Percentiles rank a stretch among this genome's conserved stretches.
phyloP scores from a whole-genome alignment of 2,797 vertebrate species.

The Rousettus madagascariensis region DNA sequence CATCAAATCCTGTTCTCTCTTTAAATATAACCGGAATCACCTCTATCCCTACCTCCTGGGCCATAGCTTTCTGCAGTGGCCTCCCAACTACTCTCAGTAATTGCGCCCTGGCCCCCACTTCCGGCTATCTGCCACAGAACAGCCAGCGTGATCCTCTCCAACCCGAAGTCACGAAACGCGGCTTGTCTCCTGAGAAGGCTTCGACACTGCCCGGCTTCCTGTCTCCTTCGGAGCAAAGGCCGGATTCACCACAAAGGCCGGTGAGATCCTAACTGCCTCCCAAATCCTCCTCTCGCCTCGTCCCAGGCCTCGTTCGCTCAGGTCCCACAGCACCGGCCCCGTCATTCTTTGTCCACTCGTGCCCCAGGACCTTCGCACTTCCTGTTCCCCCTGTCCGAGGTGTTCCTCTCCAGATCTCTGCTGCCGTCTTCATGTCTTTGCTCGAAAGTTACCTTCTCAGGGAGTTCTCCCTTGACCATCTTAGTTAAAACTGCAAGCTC shows the following conservation, averaged over 20 bases:
- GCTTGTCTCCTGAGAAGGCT: neutral
- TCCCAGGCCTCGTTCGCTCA: neutral
- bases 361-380: neutral
- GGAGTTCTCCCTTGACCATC: neutral
- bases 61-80: neutral
- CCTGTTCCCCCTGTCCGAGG: too few relatives aligned
- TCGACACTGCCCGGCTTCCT: neutral
- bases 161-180: neutral
- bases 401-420: too few relatives aligned
- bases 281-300: neutral
- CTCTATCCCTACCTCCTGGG: neutral
- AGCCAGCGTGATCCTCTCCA: neutral
- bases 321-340: neutral
- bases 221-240: neutral
- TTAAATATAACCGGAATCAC: neutral
- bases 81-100: neutral
- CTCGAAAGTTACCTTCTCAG: too few relatives aligned
- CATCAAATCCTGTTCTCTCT: too few relatives aligned
- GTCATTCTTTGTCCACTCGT: neutral
- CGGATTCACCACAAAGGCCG: neutral
- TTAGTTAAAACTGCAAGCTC: neutral
- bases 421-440: too few relatives aligned
- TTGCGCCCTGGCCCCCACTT: neutral
- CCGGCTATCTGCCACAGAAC: neutral
- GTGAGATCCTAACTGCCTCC: accelerated